Percentiles rank a stretch among this genome's conserved stretches.
These are phyloP conservation scores for Arvicanthis niloticus DNA, from an alignment of 2,113 vertebrate genomes.

Conservation along the genomic window DNA sequence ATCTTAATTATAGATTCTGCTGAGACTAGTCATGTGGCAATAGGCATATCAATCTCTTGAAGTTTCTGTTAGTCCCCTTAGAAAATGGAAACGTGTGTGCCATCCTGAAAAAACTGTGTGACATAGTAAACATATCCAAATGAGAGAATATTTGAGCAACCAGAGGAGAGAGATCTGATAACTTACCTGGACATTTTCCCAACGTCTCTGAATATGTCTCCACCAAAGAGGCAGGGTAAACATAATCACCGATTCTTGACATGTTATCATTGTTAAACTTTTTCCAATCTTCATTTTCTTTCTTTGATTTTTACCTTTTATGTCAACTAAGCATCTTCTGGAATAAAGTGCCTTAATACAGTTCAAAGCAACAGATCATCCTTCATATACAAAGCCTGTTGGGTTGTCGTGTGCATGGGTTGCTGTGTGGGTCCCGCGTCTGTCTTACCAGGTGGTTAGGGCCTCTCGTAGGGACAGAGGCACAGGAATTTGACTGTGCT, in stretches of 20 bases:
- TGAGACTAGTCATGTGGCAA: not conserved
- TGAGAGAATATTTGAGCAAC: not conserved
- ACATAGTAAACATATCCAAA: not conserved
- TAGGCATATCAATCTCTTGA: not conserved
- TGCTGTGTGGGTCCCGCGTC: no score
- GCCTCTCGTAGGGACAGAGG: no score
- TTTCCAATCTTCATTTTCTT: not conserved
- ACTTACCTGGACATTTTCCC: not conserved
- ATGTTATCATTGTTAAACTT: not conserved
- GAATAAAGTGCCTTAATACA: not conserved
- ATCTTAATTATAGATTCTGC: not conserved
- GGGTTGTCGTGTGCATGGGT: no score
- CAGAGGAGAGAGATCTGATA: not conserved
- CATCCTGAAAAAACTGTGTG: not conserved
- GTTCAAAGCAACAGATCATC: not conserved
- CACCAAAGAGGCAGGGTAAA: no score
- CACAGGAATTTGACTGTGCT: no score
- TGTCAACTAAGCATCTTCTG: not conserved
- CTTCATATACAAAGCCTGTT: not conserved
- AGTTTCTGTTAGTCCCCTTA: not conserved
- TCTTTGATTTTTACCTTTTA: slow-evolving; percentile 17
- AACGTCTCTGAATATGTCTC: not conserved
- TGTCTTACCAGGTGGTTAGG: no score
- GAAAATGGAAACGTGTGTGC: not conserved
- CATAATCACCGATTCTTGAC: not conserved